Evolutionary conservation across 2,113 vertebrate species (phyloP).

Genomic region (Myiagra hebetior): DNA sequence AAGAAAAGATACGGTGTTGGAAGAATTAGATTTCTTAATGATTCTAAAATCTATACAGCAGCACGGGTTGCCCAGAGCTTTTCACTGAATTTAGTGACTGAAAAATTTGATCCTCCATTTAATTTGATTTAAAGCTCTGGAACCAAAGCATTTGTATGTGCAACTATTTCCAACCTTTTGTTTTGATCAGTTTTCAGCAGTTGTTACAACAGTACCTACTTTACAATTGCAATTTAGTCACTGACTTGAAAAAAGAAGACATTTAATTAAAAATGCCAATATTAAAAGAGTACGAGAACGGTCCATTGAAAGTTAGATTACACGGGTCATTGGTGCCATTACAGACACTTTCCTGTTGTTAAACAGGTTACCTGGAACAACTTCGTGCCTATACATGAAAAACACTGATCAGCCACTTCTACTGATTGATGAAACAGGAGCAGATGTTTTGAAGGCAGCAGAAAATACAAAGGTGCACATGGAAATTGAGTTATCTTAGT

Average conservation of each 20-base stretch:
- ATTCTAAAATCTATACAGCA: conserved; percentile 36
- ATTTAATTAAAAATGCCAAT: conserved; percentile 62
- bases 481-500: conserved; percentile 25
- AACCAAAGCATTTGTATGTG: conserved; percentile 14
- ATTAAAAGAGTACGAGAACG: background rate
- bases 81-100: conserved; percentile 31
- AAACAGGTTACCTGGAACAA: background rate
- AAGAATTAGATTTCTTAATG: conserved; percentile 44
- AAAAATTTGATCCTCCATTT: conserved; percentile 40
- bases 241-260: background rate
- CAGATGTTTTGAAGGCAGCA: conserved; percentile 33
- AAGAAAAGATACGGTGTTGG: background rate
- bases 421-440: background rate
- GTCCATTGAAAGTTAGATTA: conserved; percentile 13
- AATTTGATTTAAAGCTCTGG: conserved; percentile 51
- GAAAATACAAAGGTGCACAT: background rate
- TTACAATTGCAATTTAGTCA: background rate
- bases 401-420: background rate
- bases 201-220: background rate
- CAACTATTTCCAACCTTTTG: background rate
- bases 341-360: background rate
- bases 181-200: conserved; percentile 44
- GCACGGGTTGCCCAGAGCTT: background rate
- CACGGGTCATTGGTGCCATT: conserved; percentile 18
- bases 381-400: background rate